phyloP scores from a whole-genome alignment of 2,888 invertebrate genomes.

The Entomobrya proxima region DNA sequence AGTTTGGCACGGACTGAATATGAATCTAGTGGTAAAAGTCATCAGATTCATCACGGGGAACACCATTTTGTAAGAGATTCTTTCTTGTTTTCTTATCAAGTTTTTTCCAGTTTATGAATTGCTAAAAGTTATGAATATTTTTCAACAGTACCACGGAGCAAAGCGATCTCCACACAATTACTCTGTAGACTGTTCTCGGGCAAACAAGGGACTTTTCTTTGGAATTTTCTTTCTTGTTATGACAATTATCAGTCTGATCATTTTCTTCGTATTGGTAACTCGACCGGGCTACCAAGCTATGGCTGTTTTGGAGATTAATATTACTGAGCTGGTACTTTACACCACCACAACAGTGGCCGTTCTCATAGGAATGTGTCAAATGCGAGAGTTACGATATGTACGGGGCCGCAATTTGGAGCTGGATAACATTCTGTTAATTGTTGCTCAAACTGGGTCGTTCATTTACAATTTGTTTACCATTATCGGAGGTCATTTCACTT shows the following conservation, averaged over 20 bases:
- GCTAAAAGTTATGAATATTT: neutral
- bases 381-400: constrained; percentile 81
- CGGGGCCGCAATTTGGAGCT: constrained; percentile 88
- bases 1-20: constrained; percentile 78
- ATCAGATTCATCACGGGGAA: constrained; percentile 61
- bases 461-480: constrained; percentile 95
- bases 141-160: constrained; percentile 63
- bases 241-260: constrained; percentile 92
- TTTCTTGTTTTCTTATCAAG: neutral
- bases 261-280: constrained; percentile 92
- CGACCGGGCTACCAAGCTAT: constrained; percentile 87
- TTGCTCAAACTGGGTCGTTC: constrained; percentile 95
- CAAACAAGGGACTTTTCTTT: constrained; percentile 94
- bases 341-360: constrained; percentile 91
- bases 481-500: constrained; percentile 91
- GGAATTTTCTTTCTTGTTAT: constrained; percentile 87
- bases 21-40: constrained; percentile 12
- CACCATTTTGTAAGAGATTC: constrained; percentile 64
- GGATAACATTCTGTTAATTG: constrained; percentile 93
- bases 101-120: neutral
- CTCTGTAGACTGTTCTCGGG: constrained; percentile 94
- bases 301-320: constrained; percentile 92
- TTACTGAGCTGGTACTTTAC: constrained; percentile 91
- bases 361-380: constrained; percentile 90
- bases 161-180: constrained; percentile 84